Conservation (phyloP, 2,797 vertebrate genomes). For the Chloroceryle inda region DNA sequence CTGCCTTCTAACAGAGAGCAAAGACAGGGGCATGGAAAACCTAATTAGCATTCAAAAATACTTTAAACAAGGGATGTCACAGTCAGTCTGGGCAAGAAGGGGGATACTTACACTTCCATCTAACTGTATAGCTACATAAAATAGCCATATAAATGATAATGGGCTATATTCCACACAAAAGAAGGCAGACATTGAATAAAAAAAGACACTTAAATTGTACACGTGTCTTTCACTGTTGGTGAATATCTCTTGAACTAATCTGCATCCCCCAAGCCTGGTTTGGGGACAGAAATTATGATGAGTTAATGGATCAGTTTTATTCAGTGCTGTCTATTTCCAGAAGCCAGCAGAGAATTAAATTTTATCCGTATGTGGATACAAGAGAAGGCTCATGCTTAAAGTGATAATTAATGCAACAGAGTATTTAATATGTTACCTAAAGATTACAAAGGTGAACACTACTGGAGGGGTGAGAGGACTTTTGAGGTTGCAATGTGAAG, state of each 20-base stretch:
- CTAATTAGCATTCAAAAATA: slow-evolving; percentile 48
- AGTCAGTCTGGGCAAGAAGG: background rate
- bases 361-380: background rate
- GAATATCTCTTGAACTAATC: background rate
- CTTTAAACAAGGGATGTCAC: background rate
- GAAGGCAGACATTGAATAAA: background rate
- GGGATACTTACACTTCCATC: background rate
- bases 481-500: background rate
- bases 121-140: slow-evolving; percentile 15
- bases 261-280: background rate
- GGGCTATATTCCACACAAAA: background rate
- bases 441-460: background rate
- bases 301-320: background rate
- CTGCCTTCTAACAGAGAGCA: background rate
- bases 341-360: background rate
- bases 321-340: background rate
- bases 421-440: background rate
- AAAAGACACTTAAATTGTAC: slow-evolving; percentile 8
- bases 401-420: background rate
- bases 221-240: background rate
- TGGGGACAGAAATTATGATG: background rate
- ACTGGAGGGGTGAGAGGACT: background rate
- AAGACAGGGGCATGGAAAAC: slow-evolving; percentile 19
- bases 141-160: slow-evolving; percentile 10
- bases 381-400: background rate